Evolutionary conservation across 2,113 vertebrate genomes (phyloP).

Genomic region (Bambusicola thoracicus): DNA sequence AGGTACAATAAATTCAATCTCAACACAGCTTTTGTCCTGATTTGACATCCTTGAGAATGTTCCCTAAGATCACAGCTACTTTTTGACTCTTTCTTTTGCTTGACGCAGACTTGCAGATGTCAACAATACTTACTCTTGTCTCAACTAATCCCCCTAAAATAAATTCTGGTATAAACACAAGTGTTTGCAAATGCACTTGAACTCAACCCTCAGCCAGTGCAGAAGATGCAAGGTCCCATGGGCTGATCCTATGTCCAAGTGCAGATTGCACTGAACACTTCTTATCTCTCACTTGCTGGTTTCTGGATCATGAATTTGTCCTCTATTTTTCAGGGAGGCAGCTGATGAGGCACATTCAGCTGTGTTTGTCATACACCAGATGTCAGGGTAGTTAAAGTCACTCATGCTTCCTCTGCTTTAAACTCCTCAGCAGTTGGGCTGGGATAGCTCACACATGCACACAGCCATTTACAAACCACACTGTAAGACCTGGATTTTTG

Average conservation of each 20-base stretch:
- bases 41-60: background rate
- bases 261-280: background rate
- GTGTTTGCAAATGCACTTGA: background rate
- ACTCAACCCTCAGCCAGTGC: background rate
- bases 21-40: background rate
- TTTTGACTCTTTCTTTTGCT: background rate
- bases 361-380: conserved; percentile 53
- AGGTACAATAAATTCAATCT: background rate
- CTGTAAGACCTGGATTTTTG: background rate
- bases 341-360: conserved; percentile 29
- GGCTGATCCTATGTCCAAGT: background rate
- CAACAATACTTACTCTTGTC: background rate
- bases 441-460: background rate
- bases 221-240: background rate
- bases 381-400: conserved; percentile 40
- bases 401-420: conserved; percentile 41
- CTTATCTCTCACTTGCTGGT: background rate
- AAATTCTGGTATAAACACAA: background rate
- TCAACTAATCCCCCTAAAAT: background rate
- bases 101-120: background rate
- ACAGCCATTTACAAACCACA: background rate
- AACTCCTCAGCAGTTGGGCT: background rate
- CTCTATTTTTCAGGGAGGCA: conserved; percentile 17
- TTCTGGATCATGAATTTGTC: conserved; percentile 64
- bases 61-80: background rate